Conservation (phyloP, 2,113 vertebrate genomes). For the Vulpes vulpes region DNA sequence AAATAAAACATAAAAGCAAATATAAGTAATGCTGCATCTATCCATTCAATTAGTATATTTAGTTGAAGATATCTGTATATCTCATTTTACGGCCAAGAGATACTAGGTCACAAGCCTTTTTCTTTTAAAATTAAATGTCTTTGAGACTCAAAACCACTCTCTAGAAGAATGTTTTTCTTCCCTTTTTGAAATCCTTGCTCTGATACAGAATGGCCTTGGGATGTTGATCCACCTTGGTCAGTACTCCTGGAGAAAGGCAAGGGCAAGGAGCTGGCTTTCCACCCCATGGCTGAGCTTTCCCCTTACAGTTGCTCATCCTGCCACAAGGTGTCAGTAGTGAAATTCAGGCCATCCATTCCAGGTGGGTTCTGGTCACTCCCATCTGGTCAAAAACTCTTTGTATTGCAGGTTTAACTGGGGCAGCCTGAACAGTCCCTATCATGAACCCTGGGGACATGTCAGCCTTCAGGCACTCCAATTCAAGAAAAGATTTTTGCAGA, state of each 20-base stretch:
- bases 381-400: not conserved
- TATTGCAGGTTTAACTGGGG: not conserved
- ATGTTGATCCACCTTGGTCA: not conserved
- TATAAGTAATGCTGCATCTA: not conserved
- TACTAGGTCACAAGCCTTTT: not conserved
- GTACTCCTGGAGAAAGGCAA: accelerated
- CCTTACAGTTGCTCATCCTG: not conserved
- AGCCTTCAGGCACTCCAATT: not conserved
- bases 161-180: not conserved
- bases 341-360: not conserved
- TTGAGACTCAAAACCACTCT: not conserved
- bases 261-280: no score
- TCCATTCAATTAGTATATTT: not conserved
- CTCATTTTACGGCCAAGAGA: not conserved
- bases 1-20: not conserved
- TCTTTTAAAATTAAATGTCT: not conserved
- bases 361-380: accelerated
- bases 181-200: not conserved
- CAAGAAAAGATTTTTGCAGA: not conserved
- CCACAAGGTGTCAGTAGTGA: not conserved
- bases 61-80: not conserved
- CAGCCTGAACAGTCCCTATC: no score
- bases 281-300: accelerated
- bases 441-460: not conserved
- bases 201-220: not conserved